Base-by-base conservation (phyloP, 2,888 invertebrate species). In the Nymphalis polychloros region DNA sequence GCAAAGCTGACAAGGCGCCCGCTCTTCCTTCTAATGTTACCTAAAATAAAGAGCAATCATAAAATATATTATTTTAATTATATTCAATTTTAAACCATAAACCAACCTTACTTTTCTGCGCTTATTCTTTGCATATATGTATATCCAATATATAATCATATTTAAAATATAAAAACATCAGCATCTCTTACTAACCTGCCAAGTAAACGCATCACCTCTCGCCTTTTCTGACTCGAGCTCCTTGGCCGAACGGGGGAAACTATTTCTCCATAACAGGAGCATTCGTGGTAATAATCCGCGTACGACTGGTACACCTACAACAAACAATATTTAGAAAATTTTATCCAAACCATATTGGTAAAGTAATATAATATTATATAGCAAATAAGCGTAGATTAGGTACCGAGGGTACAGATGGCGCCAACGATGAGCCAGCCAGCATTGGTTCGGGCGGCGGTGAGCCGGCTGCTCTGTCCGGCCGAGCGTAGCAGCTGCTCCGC, bases 381-480 rank as follows among this genome's bases (percentile, higher is more conserved):
- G 10, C 35, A 41, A 0, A 13, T 41, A 13, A 13, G 41, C 13
- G 41, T 50, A n/a, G 8, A 50, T 35, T 35, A 67, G 69, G 60
- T 5, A 95, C 97, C 98, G 75, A 99, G 89, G 0, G 98, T 98
- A 95, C 99, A 98, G 64, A 99, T 97, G 65, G 99, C 97, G 48
- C 98, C 98, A 77, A 99, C 97, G 53, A 99, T 93, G 59, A 99
- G 93, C 99, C 99, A 99, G 41, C 99, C 99, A 48, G 99, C 98
- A 84, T 98, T 98, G 1, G 99, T 98, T 80, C 99, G 94, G 77
- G 98, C 98, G 72, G 98, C 94, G 0, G 99, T 98, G 67, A 99
- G 93, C 63, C 99, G 94, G 85, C 98, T 98, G 87, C 98, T 99
- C 90, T 99, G 99, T 79, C 97, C 98, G 0, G 99, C 99, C 72